phyloP scores from a whole-genome alignment of 53 echinoderm and acorn worm species.

The Actinopyga echinites region DNA sequence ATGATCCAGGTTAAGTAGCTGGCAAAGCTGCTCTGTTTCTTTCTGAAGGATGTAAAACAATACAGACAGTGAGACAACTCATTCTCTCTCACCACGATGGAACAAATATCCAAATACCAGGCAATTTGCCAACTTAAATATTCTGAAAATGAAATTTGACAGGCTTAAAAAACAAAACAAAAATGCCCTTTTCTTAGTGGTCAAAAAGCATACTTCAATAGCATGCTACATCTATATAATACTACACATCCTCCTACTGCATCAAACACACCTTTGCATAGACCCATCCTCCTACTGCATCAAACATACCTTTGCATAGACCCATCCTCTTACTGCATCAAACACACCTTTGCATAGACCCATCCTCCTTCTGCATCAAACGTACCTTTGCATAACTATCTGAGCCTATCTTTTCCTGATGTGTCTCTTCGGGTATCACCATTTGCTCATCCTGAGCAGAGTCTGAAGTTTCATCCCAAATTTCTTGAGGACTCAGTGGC shows the following conservation, averaged over 20 bases:
- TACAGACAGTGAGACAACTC: neutral
- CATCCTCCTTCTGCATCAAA: neutral
- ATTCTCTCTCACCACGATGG: too few relatives aligned
- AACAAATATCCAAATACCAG: too few relatives aligned
- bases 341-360: conserved; percentile 53
- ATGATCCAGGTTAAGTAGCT: conserved; percentile 32
- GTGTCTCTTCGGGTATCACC: neutral
- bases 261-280: neutral
- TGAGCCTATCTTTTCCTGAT: conserved; percentile 72
- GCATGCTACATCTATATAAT: too few relatives aligned
- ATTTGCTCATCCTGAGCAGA: neutral
- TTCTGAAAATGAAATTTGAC: too few relatives aligned
- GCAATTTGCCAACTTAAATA: too few relatives aligned
- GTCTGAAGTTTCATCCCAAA: conserved; percentile 18
- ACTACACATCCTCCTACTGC: neutral
- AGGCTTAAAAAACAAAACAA: too few relatives aligned
- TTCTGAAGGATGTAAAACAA: neutral
- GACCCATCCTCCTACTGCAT: neutral
- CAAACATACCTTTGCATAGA: neutral
- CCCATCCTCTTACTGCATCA: neutral
- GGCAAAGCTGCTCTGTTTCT: conserved; percentile 36
- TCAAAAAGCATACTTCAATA: too few relatives aligned
- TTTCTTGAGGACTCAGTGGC: conserved; percentile 4
- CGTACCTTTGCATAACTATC: conserved; percentile 70
- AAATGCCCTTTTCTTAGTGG: too few relatives aligned